phyloP scores from a whole-genome alignment of 2,113 vertebrate species.

The Bubo scandiacus region DNA sequence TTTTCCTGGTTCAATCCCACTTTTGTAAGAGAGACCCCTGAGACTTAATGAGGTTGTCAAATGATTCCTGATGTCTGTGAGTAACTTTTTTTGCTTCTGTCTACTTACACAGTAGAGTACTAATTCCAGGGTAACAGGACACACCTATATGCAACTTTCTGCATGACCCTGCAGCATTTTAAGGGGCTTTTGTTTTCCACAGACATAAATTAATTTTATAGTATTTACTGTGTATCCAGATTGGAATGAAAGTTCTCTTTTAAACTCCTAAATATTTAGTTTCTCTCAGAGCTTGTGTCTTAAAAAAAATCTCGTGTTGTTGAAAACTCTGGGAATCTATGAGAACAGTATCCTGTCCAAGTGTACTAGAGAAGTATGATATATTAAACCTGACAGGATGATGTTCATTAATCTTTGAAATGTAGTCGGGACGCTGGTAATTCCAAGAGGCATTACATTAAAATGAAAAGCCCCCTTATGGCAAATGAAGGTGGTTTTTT shows the following conservation, averaged over 20 bases:
- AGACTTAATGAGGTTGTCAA: neutral
- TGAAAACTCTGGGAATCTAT: slow-evolving; percentile 9
- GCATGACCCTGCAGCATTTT: neutral
- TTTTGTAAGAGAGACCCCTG: neutral
- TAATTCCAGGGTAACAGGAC: neutral
- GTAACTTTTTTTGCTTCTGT: neutral
- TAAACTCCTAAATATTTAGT: neutral
- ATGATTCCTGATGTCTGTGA: neutral
- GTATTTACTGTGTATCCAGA: neutral
- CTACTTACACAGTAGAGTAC: neutral
- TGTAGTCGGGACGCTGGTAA: slow-evolving; percentile 49
- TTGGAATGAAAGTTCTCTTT: neutral
- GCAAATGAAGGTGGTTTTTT: slow-evolving; percentile 66
- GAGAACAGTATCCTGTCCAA: neutral
- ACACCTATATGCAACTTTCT: neutral
- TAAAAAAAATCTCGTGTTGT: neutral
- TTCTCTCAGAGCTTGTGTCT: neutral
- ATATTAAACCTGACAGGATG: slow-evolving; percentile 56
- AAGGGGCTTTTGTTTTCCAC: neutral
- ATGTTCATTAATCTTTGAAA: slow-evolving; percentile 71
- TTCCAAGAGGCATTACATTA: slow-evolving; percentile 71
- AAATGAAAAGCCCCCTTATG: slow-evolving; percentile 71
- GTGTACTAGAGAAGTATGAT: neutral
- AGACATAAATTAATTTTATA: neutral
- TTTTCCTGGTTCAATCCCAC: neutral